These are phyloP conservation scores for Apis cerana DNA, from an alignment of 1,140 invertebrate species.

Conservation along the genomic window DNA sequence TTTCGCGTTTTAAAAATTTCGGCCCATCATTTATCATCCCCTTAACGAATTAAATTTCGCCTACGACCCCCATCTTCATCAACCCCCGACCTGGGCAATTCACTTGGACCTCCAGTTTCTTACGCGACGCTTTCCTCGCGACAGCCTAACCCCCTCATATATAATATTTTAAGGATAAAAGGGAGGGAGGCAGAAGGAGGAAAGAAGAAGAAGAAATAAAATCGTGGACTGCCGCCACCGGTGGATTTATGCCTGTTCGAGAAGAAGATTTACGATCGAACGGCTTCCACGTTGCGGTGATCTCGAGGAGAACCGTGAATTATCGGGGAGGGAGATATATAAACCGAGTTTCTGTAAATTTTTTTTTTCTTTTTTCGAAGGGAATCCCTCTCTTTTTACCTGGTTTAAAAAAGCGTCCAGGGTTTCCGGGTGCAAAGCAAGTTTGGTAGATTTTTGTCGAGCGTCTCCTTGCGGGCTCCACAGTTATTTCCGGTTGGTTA, in stretches of 20 bases:
- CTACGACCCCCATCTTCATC: too few species aligned
- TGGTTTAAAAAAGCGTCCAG: too few species aligned
- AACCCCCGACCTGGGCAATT: not conserved
- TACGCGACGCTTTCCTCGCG: not conserved
- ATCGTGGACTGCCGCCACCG: constrained; percentile 15
- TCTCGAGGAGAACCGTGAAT: constrained; percentile 32
- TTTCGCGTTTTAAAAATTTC: constrained; percentile 18
- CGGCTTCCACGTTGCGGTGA: constrained; percentile 6
- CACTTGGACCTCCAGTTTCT: too few species aligned
- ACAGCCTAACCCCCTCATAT: constrained; percentile 3
- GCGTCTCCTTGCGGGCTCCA: not conserved
- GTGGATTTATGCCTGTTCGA: constrained; percentile 44
- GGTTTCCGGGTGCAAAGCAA: not conserved
- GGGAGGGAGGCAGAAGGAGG: not conserved
- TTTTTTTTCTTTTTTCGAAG: not conserved
- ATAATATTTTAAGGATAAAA: constrained; percentile 54
- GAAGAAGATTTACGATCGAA: constrained; percentile 46
- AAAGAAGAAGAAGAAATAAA: constrained; percentile 30
- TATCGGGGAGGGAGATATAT: not conserved
- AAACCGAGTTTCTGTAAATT: constrained; percentile 10
- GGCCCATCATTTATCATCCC: not conserved
- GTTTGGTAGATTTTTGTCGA: not conserved
- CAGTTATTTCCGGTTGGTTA: not conserved
- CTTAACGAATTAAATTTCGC: not conserved
- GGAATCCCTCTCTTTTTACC: too few species aligned